These are phyloP conservation scores for Ashinkailepas kermadecensis DNA, from an alignment of 2,888 invertebrate genomes.

Conservation along the genomic window DNA sequence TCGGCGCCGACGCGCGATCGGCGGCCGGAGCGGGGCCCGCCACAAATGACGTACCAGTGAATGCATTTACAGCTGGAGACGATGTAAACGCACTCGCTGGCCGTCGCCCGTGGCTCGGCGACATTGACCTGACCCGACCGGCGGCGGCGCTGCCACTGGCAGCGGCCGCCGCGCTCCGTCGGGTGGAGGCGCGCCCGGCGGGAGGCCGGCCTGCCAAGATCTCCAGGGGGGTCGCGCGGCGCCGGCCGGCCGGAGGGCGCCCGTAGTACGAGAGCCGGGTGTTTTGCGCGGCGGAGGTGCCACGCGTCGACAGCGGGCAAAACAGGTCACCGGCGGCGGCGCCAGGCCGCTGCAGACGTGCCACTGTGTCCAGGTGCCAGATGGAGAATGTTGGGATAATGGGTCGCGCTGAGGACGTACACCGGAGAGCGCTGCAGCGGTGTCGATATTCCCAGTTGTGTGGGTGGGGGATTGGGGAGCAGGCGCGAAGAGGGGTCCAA, in stretches of 20 bases:
- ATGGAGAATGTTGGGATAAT: no score
- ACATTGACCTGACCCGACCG: slow-evolving; percentile 4
- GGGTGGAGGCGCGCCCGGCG: neutral
- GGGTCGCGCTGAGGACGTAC: no score
- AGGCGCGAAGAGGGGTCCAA: no score
- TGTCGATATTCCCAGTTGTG: no score
- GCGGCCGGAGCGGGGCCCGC: neutral
- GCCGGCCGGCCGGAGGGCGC: neutral
- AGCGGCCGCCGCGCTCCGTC: neutral
- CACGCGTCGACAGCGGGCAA: no score
- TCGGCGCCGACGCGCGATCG: neutral
- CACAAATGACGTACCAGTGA: slow-evolving; percentile 21
- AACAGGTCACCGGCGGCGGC: no score
- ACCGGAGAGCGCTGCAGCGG: no score
- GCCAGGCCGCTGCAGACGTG: no score
- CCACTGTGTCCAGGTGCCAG: no score
- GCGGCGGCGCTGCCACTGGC: neutral
- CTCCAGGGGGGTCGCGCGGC: slow-evolving; percentile 6
- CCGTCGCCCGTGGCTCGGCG: slow-evolving; percentile 4
- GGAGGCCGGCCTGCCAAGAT: no score
- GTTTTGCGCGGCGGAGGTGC: neutral
- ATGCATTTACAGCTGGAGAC: slow-evolving; percentile 6
- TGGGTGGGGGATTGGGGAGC: no score
- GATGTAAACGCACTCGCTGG: slow-evolving; percentile 19
- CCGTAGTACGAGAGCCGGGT: no score